Percentiles rank a stretch among this genome's conserved stretches.
Evolutionary conservation across 1,140 invertebrate species (phyloP).

Genomic region (Lepeophtheirus salmonis): DNA sequence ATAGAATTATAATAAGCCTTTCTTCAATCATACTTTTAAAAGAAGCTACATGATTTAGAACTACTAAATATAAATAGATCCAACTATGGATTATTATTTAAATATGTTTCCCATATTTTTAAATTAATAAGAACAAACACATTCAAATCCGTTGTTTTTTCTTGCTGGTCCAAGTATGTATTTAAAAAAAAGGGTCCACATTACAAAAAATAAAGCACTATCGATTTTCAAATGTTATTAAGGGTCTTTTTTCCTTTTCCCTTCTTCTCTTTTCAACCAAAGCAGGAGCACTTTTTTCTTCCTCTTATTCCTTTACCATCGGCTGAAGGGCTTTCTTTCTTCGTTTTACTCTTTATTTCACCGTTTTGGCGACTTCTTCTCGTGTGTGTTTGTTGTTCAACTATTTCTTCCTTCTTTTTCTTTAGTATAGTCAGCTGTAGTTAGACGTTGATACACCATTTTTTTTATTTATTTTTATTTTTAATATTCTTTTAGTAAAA

Average conservation of each 20-base stretch:
- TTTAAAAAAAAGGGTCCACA: too few relatives aligned
- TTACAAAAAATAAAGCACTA: not conserved
- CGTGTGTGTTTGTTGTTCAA: not conserved
- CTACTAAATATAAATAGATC: not conserved
- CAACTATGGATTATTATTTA: constrained; percentile 1
- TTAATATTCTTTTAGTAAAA: not conserved
- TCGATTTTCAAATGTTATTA: not conserved
- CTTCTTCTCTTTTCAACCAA: not conserved
- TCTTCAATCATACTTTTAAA: not conserved
- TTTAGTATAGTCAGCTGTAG: not conserved
- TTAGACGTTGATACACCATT: not conserved
- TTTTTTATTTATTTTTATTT: not conserved
- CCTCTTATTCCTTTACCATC: not conserved
- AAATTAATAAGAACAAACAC: not conserved
- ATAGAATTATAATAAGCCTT: too few relatives aligned
- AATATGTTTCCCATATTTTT: not conserved
- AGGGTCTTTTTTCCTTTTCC: not conserved
- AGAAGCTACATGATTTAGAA: not conserved
- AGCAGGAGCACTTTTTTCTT: too few relatives aligned
- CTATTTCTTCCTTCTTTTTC: not conserved
- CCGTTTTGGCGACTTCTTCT: not conserved
- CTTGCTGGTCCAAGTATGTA: not conserved
- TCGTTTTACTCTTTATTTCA: not conserved
- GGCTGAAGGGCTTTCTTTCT: not conserved
- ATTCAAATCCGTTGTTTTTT: not conserved